Base-by-base conservation (phyloP, 2,888 invertebrate genomes). In the Subacronicta megacephala region DNA sequence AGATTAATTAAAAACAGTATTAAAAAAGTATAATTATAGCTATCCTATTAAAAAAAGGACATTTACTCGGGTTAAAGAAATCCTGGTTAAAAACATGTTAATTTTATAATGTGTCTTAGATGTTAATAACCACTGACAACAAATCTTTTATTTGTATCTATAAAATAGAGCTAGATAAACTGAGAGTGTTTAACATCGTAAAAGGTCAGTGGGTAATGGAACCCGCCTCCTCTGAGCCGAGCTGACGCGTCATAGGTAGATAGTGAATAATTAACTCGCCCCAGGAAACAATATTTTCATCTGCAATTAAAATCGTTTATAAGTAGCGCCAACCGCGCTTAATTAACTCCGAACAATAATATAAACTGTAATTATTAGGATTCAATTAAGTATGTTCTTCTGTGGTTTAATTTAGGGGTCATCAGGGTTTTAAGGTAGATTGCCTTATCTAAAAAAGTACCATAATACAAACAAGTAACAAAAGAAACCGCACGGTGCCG, bases 401-500 rank as follows among this genome's bases (percentile, higher is more conserved):
- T 43, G 31, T 50, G 31, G 35, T 36, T 37, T 26, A 41, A 26
- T 41, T 42, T 26, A 12, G 12, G 5, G 3, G 15, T 13, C 13
- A 15, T 5, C 6, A 15, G 15, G 7, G 23, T 18, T 2, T 7
- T 2, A n/a, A n/a, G n/a, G n/a, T n/a, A 40, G 6, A 20, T 40
- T 40, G 20, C 7, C 2, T 20, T 13, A 16, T 17, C 6, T 17
- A 36, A 36, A 52, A 36, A 42, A 36, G 3, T 38, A 3, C 7
- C 15, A 18, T 63, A 43, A 53, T 36, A 29, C 6, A 10, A 31
- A 50, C 31, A 51, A 50, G 50, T 41, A 29, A 29, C 23, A 16
- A 51, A 72, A 72, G 43, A 72, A 73, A 75, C 69, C 70, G 64
- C 65, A 72, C 50, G 58, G 51, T 65, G 64, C 74, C 73, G 71